Base-by-base conservation (phyloP, 1,140 invertebrate genomes). In the Lepidotrigona ventralis region DNA sequence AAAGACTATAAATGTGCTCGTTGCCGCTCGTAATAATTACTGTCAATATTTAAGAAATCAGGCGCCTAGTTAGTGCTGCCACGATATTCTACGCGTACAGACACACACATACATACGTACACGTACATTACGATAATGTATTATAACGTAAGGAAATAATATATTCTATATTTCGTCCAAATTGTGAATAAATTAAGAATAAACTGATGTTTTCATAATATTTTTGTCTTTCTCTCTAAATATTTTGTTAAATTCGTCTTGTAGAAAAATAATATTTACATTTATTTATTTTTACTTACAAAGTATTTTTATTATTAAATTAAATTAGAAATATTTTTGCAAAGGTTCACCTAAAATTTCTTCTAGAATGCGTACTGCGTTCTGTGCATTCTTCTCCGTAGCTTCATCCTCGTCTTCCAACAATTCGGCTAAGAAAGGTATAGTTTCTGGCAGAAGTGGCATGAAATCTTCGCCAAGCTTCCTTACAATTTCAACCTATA, bases 381-480 rank as follows among this genome's bases (percentile, higher is more conserved):
- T 96, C 85, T 97, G 96, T 2, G 97, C 97, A 53, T 95, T 95
- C 60, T 95, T 95, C 91, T 98, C 97, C n/a, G 98, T 97, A 39
- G 93, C 94, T 84, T 96, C 95, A 80, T 97, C 96, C 83, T 98
- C 97, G 92, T 98, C 97, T 93, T 98, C 97, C 29, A 98, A 92
- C 23, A 98, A 93, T 92, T 98, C 97, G 0, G 97, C 97, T 2
- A 98, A 93, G 93, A 98, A 98, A 0, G 97, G 97, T 79, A 98
- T 96, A 15, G 97, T 97, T 92, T 98, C 97, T 3, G 97, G 97
- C 46, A 98, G 91, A 0, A 98, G 93, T 0, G 97, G 96, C 85
- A 97, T 94, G 93, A 97, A 98, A 89, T 97, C 97, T 93, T 97
- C 97, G 8, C 97, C 97, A 1, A 98, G 92, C 89, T 97, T 97